Percentiles rank a stretch among this genome's conserved stretches.
Evolutionary conservation across 2,888 invertebrate species (phyloP).

Genomic region (Lepidocyrtoides sp.): DNA sequence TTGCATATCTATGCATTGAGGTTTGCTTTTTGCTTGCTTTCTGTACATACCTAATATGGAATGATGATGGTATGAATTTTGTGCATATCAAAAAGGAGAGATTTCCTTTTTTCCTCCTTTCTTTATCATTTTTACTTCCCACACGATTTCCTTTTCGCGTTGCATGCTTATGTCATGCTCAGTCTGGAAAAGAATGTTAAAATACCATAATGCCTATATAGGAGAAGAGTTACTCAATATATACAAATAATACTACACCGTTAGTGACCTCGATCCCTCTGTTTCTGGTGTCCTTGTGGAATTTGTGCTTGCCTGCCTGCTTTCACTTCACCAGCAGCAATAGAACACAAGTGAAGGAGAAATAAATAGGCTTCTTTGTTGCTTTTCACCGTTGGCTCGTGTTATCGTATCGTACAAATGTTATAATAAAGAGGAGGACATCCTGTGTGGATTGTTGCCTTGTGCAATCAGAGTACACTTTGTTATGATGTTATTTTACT

Average conservation of each 20-base stretch:
- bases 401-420: background rate
- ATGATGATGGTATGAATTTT: background rate
- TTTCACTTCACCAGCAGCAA: background rate
- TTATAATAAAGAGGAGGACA: no score
- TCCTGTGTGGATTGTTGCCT: background rate
- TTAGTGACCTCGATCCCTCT: slow-evolving; percentile 52
- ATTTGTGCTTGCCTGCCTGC: slow-evolving; percentile 4
- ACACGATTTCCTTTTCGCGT: background rate
- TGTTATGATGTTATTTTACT: background rate
- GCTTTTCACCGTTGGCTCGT: background rate
- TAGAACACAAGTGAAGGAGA: background rate
- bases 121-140: background rate
- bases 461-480: background rate
- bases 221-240: background rate
- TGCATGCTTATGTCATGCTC: slow-evolving; percentile 36
- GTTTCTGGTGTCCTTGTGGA: slow-evolving; percentile 43
- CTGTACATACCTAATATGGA: background rate
- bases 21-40: background rate
- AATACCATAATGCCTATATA: background rate
- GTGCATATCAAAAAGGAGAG: slow-evolving; percentile 9
- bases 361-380: background rate
- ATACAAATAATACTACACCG: background rate
- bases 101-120: slow-evolving; percentile 31
- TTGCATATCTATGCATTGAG: background rate
- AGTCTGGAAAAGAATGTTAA: background rate